A percentile compares a stretch with the other conserved stretches of the same genome.
phyloP scores from a whole-genome alignment of 2,888 invertebrate genomes.

The Anagyrus pseudococci region DNA sequence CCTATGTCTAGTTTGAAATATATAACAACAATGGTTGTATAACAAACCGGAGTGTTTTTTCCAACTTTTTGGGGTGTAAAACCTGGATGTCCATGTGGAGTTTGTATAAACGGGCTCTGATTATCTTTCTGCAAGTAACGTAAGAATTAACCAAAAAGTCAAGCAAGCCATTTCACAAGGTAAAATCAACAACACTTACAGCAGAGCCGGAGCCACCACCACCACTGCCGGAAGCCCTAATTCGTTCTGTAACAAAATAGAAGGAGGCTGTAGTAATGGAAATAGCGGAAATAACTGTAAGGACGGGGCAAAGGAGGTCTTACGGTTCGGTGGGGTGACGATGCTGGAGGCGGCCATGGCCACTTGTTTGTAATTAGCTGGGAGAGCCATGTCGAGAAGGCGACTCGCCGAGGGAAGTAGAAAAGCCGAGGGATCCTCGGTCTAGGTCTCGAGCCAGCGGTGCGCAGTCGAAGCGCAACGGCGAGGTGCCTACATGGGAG shows the following conservation, averaged over 20 bases:
- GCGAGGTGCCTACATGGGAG: too few relatives aligned
- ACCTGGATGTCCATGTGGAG: constrained; percentile 88
- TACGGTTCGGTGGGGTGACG: constrained; percentile 73
- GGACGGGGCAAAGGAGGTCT: constrained; percentile 53
- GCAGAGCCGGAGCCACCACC: constrained; percentile 60
- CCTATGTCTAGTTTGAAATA: not conserved
- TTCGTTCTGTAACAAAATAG: constrained; percentile 64
- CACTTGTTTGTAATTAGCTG: constrained; percentile 84
- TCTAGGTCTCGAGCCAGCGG: too few relatives aligned
- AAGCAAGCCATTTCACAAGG: constrained; percentile 1
- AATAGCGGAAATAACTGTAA: not conserved
- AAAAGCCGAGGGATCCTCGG: too few relatives aligned
- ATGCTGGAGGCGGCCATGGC: constrained; percentile 78
- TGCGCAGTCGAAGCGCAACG: too few relatives aligned
- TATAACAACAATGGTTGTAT: constrained; percentile 9
- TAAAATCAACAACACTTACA: constrained; percentile 56
- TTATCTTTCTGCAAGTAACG: constrained; percentile 64
- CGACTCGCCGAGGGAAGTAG: too few relatives aligned
- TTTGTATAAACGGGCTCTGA: constrained; percentile 86
- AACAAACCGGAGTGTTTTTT: constrained; percentile 67
- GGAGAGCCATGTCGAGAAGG: constrained; percentile 79
- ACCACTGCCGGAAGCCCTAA: constrained; percentile 66
- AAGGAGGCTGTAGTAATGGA: constrained; percentile 14
- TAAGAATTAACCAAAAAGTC: not conserved
- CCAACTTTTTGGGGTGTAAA: constrained; percentile 94